phyloP scores from a whole-genome alignment of 2,888 invertebrate genomes.

The Fabriciana adippe region DNA sequence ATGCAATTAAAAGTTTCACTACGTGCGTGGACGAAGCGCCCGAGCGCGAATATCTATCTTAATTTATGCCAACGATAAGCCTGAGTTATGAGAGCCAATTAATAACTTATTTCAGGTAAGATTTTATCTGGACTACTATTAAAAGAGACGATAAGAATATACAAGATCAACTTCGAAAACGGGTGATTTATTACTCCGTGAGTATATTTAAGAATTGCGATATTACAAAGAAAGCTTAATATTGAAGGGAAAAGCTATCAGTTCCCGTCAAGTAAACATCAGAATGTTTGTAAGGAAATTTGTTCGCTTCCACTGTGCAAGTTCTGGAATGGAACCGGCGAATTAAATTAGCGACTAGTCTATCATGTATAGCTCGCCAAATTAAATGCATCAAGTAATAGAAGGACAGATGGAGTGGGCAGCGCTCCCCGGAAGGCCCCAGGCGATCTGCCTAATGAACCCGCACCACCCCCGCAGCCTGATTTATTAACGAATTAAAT shows the following conservation, averaged over 20 bases:
- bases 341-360: constrained; percentile 45
- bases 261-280: constrained; percentile 31
- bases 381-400: constrained; percentile 70
- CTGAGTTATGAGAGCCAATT: constrained; percentile 77
- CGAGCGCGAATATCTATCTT: constrained; percentile 66
- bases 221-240: constrained; percentile 20
- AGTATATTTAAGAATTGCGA: constrained; percentile 10
- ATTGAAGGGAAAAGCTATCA: constrained; percentile 20
- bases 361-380: constrained; percentile 64
- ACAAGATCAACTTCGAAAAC: constrained; percentile 20
- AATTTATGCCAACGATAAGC: constrained; percentile 78
- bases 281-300: constrained; percentile 28
- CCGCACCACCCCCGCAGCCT: constrained; percentile 72
- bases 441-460: constrained; percentile 80
- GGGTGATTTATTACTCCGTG: constrained; percentile 6
- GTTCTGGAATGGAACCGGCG: constrained; percentile 33
- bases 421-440: constrained; percentile 73
- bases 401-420: constrained; percentile 67
- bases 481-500: constrained; percentile 83
- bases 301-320: constrained; percentile 20
- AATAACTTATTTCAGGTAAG: constrained; percentile 75
- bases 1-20: constrained; percentile 82
- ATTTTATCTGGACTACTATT: constrained; percentile 57
- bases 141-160: constrained; percentile 44
- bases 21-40: constrained; percentile 79